Percentiles rank a stretch among this genome's conserved stretches.
These are phyloP conservation scores for Podarcis lilfordi DNA, from an alignment of 2,797 vertebrate genomes.

Conservation along the genomic window DNA sequence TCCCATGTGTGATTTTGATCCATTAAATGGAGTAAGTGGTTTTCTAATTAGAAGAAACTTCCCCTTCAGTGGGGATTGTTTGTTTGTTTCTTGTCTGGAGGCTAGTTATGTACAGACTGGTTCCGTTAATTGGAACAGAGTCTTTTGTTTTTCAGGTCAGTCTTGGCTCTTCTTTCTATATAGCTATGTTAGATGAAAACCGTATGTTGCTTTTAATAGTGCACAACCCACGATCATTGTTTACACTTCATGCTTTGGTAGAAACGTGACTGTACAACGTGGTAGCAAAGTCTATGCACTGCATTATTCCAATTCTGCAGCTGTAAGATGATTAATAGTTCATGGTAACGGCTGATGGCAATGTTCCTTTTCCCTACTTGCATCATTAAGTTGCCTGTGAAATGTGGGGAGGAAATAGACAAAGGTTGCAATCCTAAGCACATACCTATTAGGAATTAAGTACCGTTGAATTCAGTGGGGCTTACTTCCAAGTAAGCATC, in stretches of 20 bases:
- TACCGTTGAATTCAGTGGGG: background rate
- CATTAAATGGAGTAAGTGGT: background rate
- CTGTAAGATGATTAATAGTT: background rate
- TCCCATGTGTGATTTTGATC: conserved; percentile 32
- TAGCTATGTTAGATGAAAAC: background rate
- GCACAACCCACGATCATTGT: background rate
- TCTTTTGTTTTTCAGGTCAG: conserved; percentile 1
- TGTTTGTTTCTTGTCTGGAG: conserved; percentile 23
- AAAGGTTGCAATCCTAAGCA: background rate
- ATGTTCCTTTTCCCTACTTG: background rate
- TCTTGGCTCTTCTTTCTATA: background rate
- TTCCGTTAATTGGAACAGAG: conserved; percentile 30
- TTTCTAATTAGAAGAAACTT: conserved; percentile 22
- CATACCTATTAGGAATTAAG: background rate
- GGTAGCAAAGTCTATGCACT: background rate
- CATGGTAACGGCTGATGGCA: background rate
- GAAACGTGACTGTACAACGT: background rate
- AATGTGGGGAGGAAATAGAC: conserved; percentile 2
- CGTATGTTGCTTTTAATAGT: background rate
- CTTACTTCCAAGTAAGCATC: background rate
- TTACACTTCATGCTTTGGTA: background rate
- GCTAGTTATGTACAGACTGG: conserved; percentile 19
- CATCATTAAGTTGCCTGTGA: background rate
- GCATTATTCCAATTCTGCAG: background rate
- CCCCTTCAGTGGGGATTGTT: background rate